A percentile compares a stretch with the other conserved stretches of the same genome.
phyloP scores from a whole-genome alignment of 1,140 invertebrate genomes.

The Aporrectodea caliginosa region DNA sequence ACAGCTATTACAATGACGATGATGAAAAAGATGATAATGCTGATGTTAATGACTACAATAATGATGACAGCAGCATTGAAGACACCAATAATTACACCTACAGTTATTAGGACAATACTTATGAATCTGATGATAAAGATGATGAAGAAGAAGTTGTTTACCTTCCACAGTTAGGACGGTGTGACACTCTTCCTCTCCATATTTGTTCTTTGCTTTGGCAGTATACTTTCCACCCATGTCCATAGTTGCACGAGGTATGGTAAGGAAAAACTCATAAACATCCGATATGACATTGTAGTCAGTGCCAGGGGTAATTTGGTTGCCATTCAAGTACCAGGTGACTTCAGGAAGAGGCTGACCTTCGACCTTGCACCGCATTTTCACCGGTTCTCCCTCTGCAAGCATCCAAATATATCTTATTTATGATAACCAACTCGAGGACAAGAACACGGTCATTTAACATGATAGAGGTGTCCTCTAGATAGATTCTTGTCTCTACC shows the following conservation, averaged over 20 bases:
- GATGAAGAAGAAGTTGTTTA: no score
- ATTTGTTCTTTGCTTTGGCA: conserved; percentile 85
- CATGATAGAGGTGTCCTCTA: no score
- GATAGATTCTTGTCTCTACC: no score
- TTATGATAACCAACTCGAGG: no score
- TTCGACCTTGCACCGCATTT: conserved; percentile 26
- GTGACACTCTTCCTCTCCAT: conserved; percentile 75
- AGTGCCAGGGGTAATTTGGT: conserved; percentile 73
- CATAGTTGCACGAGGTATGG: conserved; percentile 88
- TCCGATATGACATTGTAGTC: conserved; percentile 63
- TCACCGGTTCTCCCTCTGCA: conserved; percentile 30
- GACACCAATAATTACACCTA: no score
- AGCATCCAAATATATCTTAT: conserved; percentile 29
- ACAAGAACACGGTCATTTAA: no score
- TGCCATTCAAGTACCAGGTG: conserved; percentile 71
- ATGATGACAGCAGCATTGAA: no score
- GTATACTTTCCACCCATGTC: conserved; percentile 92
- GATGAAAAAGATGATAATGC: no score
- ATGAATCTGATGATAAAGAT: no score
- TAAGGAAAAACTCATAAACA: conserved; percentile 81
- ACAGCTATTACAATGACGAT: no score
- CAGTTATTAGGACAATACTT: no score
- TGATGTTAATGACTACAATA: no score
- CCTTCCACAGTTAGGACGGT: conserved; percentile 44
- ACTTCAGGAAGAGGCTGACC: conserved; percentile 40